Conservation (phyloP, 2,888 invertebrate species). For the Patella caerulea region DNA sequence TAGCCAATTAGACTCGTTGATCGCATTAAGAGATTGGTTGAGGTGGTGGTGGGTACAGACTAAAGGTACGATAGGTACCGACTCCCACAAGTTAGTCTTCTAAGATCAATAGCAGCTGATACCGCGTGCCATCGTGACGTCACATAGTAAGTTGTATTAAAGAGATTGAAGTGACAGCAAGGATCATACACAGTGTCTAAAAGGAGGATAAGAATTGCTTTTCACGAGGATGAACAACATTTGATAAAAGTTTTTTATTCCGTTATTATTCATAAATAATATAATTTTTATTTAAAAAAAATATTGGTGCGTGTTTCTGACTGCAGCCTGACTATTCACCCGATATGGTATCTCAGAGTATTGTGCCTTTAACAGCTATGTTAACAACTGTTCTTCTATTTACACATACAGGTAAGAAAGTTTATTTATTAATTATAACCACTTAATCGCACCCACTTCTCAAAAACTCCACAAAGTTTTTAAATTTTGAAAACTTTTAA, state of each 20-base stretch:
- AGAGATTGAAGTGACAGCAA: not conserved
- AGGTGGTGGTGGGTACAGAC: too few species aligned
- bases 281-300: not conserved
- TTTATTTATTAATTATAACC: too few species aligned
- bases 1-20: not conserved
- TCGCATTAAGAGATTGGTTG: not conserved
- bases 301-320: conserved; percentile 4
- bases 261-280: not conserved
- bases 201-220: not conserved
- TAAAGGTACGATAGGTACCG: too few species aligned
- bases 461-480: too few species aligned
- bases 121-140: not conserved
- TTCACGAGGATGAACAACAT: not conserved
- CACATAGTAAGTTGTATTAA: not conserved
- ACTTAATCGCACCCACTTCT: too few species aligned
- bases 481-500: too few species aligned
- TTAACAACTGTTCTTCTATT: conserved; percentile 13
- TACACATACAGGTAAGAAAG: conserved; percentile 17
- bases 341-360: conserved; percentile 7
- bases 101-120: not conserved
- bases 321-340: not conserved
- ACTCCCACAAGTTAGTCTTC: too few species aligned
- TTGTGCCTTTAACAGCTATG: conserved; percentile 18
- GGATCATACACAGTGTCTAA: not conserved
- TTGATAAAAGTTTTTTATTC: not conserved